phyloP scores from a whole-genome alignment of 1,140 invertebrate species.

The Phortica variegata region DNA sequence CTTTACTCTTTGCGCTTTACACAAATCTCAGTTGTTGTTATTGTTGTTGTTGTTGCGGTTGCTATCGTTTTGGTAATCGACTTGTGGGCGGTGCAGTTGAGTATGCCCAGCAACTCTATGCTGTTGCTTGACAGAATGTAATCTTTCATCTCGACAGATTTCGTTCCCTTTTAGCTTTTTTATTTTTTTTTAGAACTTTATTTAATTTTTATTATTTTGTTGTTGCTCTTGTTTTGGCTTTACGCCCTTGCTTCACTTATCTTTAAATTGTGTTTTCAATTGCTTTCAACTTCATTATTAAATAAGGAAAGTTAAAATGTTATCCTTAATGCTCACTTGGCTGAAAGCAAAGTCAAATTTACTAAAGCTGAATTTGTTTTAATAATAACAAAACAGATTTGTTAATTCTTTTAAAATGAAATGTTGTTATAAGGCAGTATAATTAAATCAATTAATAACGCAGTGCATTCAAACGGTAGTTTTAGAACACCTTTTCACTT shows the following conservation, averaged over 20 bases:
- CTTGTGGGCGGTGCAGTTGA: constrained; percentile 42
- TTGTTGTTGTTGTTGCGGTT: constrained; percentile 1
- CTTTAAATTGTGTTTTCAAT: no score
- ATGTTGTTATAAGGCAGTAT: no score
- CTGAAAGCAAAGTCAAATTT: no score
- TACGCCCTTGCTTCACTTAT: no score
- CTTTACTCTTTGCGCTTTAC: constrained; percentile 20
- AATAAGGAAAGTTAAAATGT: constrained; percentile 10
- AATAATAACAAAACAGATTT: no score
- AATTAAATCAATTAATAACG: no score
- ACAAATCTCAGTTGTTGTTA: neutral
- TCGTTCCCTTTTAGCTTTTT: constrained; percentile 14
- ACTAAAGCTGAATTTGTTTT: no score
- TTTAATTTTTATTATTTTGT: neutral
- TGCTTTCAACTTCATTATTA: constrained; percentile 28
- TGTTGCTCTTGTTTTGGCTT: constrained; percentile 4
- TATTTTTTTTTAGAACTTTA: neutral
- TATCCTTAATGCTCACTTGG: no score
- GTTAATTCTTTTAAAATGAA: no score
- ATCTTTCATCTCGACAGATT: constrained; percentile 50
- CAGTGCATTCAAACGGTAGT: no score
- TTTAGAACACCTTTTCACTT: no score
- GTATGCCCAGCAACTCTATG: constrained; percentile 13
- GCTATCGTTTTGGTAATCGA: constrained; percentile 46
- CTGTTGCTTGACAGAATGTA: constrained; percentile 26